Base-by-base conservation (phyloP, 2,888 invertebrate species). In the Eupithecia subfuscata region DNA sequence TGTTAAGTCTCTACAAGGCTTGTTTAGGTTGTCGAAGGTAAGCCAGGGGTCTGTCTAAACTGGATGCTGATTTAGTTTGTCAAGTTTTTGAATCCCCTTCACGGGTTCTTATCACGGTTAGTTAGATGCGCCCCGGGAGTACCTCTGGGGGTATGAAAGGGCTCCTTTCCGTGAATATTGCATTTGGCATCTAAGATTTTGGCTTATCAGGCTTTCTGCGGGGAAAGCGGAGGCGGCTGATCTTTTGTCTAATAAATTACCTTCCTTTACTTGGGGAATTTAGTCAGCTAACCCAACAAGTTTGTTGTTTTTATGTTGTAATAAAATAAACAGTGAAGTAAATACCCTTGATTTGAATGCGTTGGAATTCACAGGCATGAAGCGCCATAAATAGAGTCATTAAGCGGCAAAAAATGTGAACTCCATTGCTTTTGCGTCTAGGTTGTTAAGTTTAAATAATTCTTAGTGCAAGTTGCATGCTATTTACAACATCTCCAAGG, bases 21-120 rank as follows among this genome's bases (percentile, higher is more conserved):
- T 18, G 14, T 65, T 12, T 52, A 43, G 70, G 75, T 43, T 69
- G n/a, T 64, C 25, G 12, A 63, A 69, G 73, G 30, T 65, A 79
- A 71, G 65, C 78, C 79, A 65, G 81, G 79, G 86, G 78, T 88
- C 86, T 86, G 81, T 79, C 77, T 87, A 83, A 84, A 84, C 84
- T 89, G 89, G 89, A 76, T 81, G 79, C 80, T 80, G 85, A 86
- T 86, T 89, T 89, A 89, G 89, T 90, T 89, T 86, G 87, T 84
- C 84, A 89, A 87, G 86, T 90, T 88, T 88, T 86, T 85, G 85
- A 86, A 86, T 87, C 86, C 88, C 87, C 87, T 87, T 87, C 87
- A 88, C 88, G 88, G 86, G 87, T 86, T 90, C 86, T 90, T 88
- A 90, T 90, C 91, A 91, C 91, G 92, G 92, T 93, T 92, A 91